Evolutionary conservation across 2,797 vertebrate genomes (phyloP), one percentile per base, ranked within the genome.

Genomic region (Diplodus puntazzo): DNA sequence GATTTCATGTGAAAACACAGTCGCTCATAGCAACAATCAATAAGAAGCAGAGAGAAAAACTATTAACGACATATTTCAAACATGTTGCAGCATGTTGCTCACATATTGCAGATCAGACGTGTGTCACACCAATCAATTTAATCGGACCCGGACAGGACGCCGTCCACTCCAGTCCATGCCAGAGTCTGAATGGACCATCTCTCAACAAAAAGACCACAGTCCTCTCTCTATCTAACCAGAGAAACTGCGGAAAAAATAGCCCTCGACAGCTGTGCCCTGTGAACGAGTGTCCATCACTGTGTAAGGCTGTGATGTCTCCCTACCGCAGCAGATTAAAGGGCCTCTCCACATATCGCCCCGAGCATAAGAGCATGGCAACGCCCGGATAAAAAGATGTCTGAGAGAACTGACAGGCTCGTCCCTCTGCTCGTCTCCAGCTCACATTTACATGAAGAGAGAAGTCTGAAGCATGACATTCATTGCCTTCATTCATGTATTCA

Each of bases 301-400:
- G 61, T 62, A 60, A 64, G 69, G 71, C 76, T 57, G 84, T 88
- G 77, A 80, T 73, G 66, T 80, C 76, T 79, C 68, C 62, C 59
- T 39, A 46, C 83, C 65, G 21, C 71, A 27, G 73, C 75, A 82
- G 74, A 90, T 88, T 77, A 87, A 91, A 87, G 84, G 74, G 20
- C 65, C 74, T 79, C 64, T 83, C 60, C 63, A 57, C 61, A 67
- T 16, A 62, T 63, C 42, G 62, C 81, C 69, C 73, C 30, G 68
- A 81, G 84, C 72, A 5, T 27, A 16, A 82, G 62, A 81, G 60
- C 81, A 57, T 9, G 71, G 43, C 69, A 64, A 64, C 53, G 48
- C 52, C 59, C 16, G 58, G 58, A 79, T 81, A 20, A 85, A 84
- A 80, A 75, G 48, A 79, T 6, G 49, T 62, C 46, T 55, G 42